Conservation (phyloP, 2,113 vertebrate genomes). For the Litocranius walleri region DNA sequence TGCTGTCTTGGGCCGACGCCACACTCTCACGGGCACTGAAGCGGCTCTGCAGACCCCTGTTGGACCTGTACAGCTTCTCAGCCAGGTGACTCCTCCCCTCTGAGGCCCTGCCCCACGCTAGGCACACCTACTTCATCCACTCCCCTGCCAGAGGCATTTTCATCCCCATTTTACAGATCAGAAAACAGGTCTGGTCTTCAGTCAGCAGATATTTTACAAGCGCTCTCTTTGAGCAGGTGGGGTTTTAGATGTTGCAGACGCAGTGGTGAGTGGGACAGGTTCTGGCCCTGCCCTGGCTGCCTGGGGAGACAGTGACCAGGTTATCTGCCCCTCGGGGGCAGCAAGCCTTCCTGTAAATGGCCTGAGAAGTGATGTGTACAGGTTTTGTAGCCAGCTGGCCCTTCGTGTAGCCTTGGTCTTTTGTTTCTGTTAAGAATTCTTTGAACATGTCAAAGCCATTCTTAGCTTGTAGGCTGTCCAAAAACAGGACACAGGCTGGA, state of each 20-base stretch:
- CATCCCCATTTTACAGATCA: background rate
- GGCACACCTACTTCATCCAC: rapidly evolving
- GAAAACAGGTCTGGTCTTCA: background rate
- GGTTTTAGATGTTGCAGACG: rapidly evolving
- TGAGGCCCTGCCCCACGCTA: rapidly evolving
- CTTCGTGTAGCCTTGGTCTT: rapidly evolving
- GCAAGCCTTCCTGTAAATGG: background rate
- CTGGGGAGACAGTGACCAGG: background rate
- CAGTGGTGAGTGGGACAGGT: rapidly evolving
- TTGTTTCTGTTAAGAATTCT: background rate
- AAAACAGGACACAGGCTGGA: background rate
- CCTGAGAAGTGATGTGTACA: background rate
- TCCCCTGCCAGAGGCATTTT: rapidly evolving
- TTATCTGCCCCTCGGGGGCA: rapidly evolving
- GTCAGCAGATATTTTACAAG: rapidly evolving
- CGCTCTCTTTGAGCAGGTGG: rapidly evolving
- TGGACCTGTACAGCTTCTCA: conserved; percentile 66
- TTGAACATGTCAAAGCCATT: background rate
- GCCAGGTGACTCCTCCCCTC: conserved; percentile 47
- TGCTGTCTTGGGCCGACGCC: conserved; percentile 71
- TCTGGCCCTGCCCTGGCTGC: background rate
- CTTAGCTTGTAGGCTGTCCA: too few relatives aligned
- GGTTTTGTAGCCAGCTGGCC: background rate
- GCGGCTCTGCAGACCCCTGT: conserved; percentile 69
- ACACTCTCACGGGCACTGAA: conserved; percentile 56